Evolutionary conservation across 2,797 vertebrate genomes (phyloP), one percentile per base, ranked within the genome.

Genomic region (Tenualosa ilisha): DNA sequence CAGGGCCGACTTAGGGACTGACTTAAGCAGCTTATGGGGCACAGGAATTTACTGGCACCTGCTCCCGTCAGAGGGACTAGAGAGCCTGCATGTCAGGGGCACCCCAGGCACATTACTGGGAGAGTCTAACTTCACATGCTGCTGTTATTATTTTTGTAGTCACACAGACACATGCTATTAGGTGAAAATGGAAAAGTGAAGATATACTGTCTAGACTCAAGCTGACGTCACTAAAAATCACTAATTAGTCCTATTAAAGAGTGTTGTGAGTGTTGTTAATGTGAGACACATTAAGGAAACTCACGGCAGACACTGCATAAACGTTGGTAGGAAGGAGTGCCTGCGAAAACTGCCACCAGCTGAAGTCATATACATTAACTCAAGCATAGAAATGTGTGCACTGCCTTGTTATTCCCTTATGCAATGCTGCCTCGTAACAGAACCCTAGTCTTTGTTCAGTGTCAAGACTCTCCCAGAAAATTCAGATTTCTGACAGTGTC

Each of bases 41-140:
- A 81, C 37, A 86, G 85, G 87, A 86, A 88, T 88, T 79, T 86
- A 40, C 84, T 82, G 85, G 87, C 84, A 88, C 85, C 84, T 86
- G 75, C 63, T 86, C 61, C 61, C 82, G 79, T 65, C 17, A 11
- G 7, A 61, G 50, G 63, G 75, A 84, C 82, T 51, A 3, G 72
- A 31, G 50, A 61, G 83, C 79, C 82, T 84, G 63, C 86, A 54
- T 86, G 51, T 51, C 53, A 84, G 59, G 37, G 51, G 59, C 40
- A 83, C 82, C 75, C 82, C 56, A 50, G 9, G 17, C 83, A 81
- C 82, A 82, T 81, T 87, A 83, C 51, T 72, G 72, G 37, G 83
- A 82, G 82, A 85, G 83, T 85, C 56, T 54, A 24, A 87, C 85
- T 85, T 85, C 24, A 75, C 31, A 75, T 40, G 15, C 46, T 59